Conservation (phyloP, 1,140 invertebrate species). For the Camponotus pennsylvanicus region DNA sequence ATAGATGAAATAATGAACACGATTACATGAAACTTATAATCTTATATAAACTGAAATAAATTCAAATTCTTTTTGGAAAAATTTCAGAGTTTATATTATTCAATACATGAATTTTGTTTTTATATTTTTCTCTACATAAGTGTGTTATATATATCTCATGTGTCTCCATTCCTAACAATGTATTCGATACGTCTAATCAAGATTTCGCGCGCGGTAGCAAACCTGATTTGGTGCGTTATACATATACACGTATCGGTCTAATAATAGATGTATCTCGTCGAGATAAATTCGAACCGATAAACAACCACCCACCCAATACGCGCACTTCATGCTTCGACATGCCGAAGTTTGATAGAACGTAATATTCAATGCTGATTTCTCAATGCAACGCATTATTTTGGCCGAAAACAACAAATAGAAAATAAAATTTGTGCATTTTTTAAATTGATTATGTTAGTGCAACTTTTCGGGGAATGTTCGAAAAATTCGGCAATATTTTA, state of each 20-base stretch:
- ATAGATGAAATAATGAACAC: too few species aligned
- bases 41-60: too few species aligned
- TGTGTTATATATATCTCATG: not conserved
- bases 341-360: not conserved
- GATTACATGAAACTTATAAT: too few species aligned
- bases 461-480: not conserved
- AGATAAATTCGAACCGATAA: constrained; percentile 51
- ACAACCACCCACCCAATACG: constrained; percentile 33
- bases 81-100: not conserved
- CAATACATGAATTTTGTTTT: not conserved
- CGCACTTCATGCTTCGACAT: constrained; percentile 20
- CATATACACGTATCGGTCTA: not conserved
- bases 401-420: not conserved
- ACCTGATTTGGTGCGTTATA: constrained; percentile 25
- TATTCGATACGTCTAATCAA: constrained; percentile 1
- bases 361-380: constrained; percentile 15
- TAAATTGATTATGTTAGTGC: not conserved
- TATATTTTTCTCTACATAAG: not conserved
- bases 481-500: not conserved
- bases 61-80: too few species aligned
- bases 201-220: not conserved
- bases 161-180: not conserved
- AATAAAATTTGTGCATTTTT: not conserved
- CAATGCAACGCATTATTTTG: not conserved
- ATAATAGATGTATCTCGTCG: constrained; percentile 39